phyloP scores from a whole-genome alignment of 2,888 invertebrate genomes.

The Synanthedon tipuliformis region DNA sequence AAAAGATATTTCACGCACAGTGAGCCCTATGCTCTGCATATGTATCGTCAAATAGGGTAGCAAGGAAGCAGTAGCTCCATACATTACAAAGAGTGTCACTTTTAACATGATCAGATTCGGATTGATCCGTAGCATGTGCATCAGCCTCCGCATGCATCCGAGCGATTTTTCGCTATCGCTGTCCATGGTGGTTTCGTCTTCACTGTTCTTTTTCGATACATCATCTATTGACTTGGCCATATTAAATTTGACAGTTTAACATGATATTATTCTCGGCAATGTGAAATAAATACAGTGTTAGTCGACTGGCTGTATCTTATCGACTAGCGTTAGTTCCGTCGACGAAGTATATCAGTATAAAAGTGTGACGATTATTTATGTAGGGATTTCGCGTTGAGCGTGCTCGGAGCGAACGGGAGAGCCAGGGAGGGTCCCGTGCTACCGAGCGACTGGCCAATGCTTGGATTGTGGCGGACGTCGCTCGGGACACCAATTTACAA shows the following conservation, averaged over 20 bases:
- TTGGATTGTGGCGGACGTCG: slow-evolving; percentile 49
- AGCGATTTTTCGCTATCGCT: slow-evolving; percentile 46
- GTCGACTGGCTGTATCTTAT: slow-evolving; percentile 51
- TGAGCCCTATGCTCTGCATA: slow-evolving; percentile 90
- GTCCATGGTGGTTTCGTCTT: slow-evolving; percentile 58
- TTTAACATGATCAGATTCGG: slow-evolving; percentile 84
- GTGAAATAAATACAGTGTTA: slow-evolving; percentile 22
- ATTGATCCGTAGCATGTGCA: slow-evolving; percentile 72
- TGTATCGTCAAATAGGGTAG: slow-evolving; percentile 89
- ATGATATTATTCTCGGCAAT: neutral
- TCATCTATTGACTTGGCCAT: slow-evolving; percentile 50
- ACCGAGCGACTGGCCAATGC: slow-evolving; percentile 52
- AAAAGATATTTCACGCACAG: slow-evolving; percentile 87
- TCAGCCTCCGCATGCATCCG: slow-evolving; percentile 53
- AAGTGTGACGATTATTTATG: slow-evolving; percentile 45
- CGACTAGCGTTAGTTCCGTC: slow-evolving; percentile 51
- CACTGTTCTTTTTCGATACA: slow-evolving; percentile 51
- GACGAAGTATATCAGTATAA: slow-evolving; percentile 30
- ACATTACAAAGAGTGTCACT: slow-evolving; percentile 84
- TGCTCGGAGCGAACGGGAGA: slow-evolving; percentile 37
- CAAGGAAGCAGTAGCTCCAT: slow-evolving; percentile 86
- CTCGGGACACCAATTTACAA: slow-evolving; percentile 64
- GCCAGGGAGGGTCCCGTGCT: slow-evolving; percentile 48
- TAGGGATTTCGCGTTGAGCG: slow-evolving; percentile 26
- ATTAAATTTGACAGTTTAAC: neutral